Percentiles rank a stretch among this genome's conserved stretches.
Evolutionary conservation across 2,888 invertebrate species (phyloP).

Genomic region (Pyrochroa serraticornis): DNA sequence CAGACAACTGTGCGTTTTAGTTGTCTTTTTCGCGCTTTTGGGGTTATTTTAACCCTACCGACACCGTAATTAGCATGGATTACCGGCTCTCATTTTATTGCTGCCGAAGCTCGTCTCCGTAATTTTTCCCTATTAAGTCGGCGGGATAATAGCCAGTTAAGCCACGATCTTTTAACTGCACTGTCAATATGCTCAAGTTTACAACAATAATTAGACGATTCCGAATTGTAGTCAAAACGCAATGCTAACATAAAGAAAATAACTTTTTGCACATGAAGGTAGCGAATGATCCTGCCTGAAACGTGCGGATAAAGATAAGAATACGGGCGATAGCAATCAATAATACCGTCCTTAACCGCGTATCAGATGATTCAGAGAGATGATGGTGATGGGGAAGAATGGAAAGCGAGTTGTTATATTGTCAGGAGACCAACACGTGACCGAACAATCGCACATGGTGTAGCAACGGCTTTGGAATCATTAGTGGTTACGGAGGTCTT

Average conservation of each 20-base stretch:
- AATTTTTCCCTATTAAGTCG: too few species aligned
- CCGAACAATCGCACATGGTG: constrained; percentile 25
- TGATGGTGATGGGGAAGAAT: constrained; percentile 28
- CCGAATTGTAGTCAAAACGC: not conserved
- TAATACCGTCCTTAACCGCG: constrained; percentile 29
- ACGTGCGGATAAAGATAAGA: constrained; percentile 26
- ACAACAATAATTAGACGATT: constrained; percentile 9
- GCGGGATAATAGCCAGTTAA: too few species aligned
- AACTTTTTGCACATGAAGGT: constrained; percentile 17
- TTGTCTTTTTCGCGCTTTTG: constrained; percentile 3
- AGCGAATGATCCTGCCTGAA: constrained; percentile 14
- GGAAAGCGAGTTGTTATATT: constrained; percentile 25
- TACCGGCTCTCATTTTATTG: too few species aligned
- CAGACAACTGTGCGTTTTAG: constrained; percentile 17
- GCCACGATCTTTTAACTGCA: too few species aligned
- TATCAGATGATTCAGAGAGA: constrained; percentile 24
- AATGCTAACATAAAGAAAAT: constrained; percentile 9
- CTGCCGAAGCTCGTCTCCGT: too few species aligned
- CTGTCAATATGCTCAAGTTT: too few species aligned
- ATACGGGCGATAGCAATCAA: constrained; percentile 30
- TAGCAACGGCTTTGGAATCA: constrained; percentile 15
- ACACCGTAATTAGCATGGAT: not conserved
- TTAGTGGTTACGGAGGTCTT: constrained; percentile 21
- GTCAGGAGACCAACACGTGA: constrained; percentile 24
- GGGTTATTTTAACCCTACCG: not conserved